A percentile compares a stretch with the other conserved stretches of the same genome.
Evolutionary conservation across 2,113 vertebrate species (phyloP).

Genomic region (Smithornis capensis): DNA sequence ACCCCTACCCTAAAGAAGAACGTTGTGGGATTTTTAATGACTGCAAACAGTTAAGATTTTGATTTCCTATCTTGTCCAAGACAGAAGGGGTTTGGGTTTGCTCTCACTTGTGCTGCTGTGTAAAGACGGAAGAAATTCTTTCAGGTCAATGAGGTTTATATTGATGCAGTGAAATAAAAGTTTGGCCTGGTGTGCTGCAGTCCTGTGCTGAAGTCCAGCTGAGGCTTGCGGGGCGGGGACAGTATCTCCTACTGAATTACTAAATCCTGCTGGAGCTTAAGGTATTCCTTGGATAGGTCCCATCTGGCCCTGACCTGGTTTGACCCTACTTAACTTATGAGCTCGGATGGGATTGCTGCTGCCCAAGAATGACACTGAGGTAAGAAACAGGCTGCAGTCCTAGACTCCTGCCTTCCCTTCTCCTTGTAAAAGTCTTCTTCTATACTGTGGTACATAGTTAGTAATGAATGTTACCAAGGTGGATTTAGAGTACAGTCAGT

Average conservation of each 20-base stretch:
- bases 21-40: slow-evolving; percentile 52
- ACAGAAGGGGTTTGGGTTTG: background rate
- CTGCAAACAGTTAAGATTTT: slow-evolving; percentile 30
- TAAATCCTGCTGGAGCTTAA: background rate
- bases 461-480: background rate
- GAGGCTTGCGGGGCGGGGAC: background rate
- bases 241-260: background rate
- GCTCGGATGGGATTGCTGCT: slow-evolving; percentile 2
- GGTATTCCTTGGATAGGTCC: slow-evolving; percentile 2
- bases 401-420: background rate
- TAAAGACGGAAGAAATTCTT: background rate
- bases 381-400: background rate
- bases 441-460: background rate
- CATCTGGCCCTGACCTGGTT: slow-evolving; percentile 4
- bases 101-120: background rate
- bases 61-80: slow-evolving; percentile 9
- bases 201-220: background rate
- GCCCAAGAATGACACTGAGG: background rate
- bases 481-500: background rate
- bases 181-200: background rate
- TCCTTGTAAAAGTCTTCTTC: background rate
- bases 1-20: slow-evolving; percentile 36
- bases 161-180: background rate
- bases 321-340: background rate
- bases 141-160: background rate